Evolutionary conservation across 2,888 invertebrate species (phyloP), one percentile per base, ranked within the genome.

Genomic region (Oscheius myriophilus): DNA sequence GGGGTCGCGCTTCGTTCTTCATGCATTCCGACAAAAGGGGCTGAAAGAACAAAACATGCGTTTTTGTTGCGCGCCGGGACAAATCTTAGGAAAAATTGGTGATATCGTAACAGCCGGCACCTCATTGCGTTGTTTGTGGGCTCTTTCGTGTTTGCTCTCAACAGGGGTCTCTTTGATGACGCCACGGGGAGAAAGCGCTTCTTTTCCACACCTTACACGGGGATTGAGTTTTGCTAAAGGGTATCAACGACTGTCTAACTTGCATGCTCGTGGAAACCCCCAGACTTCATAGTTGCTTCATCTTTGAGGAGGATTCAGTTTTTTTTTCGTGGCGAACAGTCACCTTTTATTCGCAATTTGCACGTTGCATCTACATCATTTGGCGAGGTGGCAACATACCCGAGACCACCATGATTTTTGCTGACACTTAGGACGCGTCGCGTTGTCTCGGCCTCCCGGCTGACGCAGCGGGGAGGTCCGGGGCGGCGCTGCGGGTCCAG

Each of bases 381-480:
- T 9, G 3, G 33, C 33, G 26, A 61, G 49, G 61, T 61, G 61
- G 61, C 46, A 61, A 61, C 33, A n/a, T 61, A 39, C 21, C 49
- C 49, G 49, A 46, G 33, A 61, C 46, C 61, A 61, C 61, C 18
- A 58, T 58, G 58, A 57, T 61, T 62, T 49, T 62, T 52, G 54
- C 63, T 63, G 54, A 63, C 52, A 63, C 52, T 63, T 46, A 49
- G 61, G 49, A 46, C 49, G 61, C 61, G 61, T 49, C 49, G 61
- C 61, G 61, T 49, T 49, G 61, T 61, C 61, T 49, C 61, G 61
- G 49, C 49, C 49, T 61, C 61, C 42, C 45, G 26, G 18, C 61
- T 49, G 61, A 61, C 39, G 25, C 46, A 25, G 46, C 49, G 61
- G 12, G 49, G 58, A 42, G 58, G 58, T 33, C 33, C 61, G 61